These are phyloP conservation scores for Drosophila funebris DNA, from an alignment of 1,140 invertebrate genomes.

Conservation along the genomic window DNA sequence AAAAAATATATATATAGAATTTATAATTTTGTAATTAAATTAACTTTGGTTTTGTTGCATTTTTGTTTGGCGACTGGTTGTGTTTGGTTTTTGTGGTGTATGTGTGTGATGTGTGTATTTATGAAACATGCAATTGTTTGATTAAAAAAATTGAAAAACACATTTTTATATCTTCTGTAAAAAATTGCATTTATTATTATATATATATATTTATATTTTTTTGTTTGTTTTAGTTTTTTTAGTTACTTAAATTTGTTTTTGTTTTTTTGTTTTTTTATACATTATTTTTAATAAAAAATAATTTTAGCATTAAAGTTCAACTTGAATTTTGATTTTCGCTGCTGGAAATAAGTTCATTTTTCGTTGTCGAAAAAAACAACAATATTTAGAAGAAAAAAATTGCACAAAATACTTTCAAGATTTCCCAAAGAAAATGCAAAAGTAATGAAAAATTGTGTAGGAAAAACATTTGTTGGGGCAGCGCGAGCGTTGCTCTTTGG, in stretches of 20 bases:
- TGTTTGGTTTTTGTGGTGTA: not conserved
- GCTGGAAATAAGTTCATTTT: conserved; percentile 39
- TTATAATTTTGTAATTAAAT: conserved; percentile 17
- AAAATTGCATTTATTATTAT: conserved; percentile 71
- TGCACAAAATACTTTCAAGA: conserved; percentile 21
- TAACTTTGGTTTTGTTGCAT: conserved; percentile 28
- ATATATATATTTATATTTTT: conserved; percentile 26
- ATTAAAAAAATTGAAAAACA: conserved; percentile 69
- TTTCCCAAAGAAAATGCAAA: conserved; percentile 55
- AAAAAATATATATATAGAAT: no score
- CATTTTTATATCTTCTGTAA: conserved; percentile 66
- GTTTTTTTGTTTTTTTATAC: conserved; percentile 20
- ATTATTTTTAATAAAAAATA: conserved; percentile 35
- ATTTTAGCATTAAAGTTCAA: conserved; percentile 25
- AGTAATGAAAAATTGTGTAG: conserved; percentile 28
- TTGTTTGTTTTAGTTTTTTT: conserved; percentile 50
- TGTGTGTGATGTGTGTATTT: conserved; percentile 8
- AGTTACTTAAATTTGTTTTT: conserved; percentile 26
- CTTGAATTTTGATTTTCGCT: conserved; percentile 49
- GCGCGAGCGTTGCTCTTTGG: conserved; percentile 56
- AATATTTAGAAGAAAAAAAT: conserved; percentile 7
- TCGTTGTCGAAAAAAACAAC: no score
- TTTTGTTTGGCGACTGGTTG: not conserved
- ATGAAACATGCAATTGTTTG: conserved; percentile 39
- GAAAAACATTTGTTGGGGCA: conserved; percentile 7